phyloP scores from a whole-genome alignment of 1,140 invertebrate genomes.

The Colletes latitarsis region DNA sequence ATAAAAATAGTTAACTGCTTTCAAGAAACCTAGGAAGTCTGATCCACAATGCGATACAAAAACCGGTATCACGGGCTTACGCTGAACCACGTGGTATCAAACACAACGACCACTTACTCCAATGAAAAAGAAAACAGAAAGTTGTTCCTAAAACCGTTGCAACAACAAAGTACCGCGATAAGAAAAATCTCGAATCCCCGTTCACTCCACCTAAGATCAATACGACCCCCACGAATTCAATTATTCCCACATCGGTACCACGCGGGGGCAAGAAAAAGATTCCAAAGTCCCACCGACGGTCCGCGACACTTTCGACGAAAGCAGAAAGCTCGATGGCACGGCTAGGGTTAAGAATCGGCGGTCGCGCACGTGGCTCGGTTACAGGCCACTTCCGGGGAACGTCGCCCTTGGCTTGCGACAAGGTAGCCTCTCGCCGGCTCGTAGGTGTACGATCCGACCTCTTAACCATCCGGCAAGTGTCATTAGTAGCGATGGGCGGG shows the following conservation, averaged over 20 bases:
- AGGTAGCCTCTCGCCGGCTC: slow-evolving; percentile 23
- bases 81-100: too few species aligned
- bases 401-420: slow-evolving; percentile 46
- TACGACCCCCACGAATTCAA: slow-evolving; percentile 3
- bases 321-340: slow-evolving; percentile 4
- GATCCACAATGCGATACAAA: too few species aligned
- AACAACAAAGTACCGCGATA: neutral
- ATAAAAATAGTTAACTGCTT: too few species aligned
- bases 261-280: neutral
- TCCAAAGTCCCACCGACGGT: slow-evolving; percentile 4
- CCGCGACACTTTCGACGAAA: slow-evolving; percentile 21
- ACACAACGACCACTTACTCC: too few species aligned
- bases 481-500: slow-evolving; percentile 44
- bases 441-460: slow-evolving; percentile 43
- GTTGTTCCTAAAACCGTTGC: too few species aligned
- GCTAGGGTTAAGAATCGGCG: slow-evolving; percentile 38
- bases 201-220: neutral
- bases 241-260: neutral
- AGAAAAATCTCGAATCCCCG: neutral
- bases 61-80: too few species aligned
- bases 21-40: too few species aligned
- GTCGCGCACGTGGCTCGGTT: slow-evolving; percentile 44
- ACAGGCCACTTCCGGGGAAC: slow-evolving; percentile 45
- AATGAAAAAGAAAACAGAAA: too few species aligned
- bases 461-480: slow-evolving; percentile 65